phyloP scores from a whole-genome alignment of 2,113 vertebrate species.

The Ophthalmolycus amberensis region DNA sequence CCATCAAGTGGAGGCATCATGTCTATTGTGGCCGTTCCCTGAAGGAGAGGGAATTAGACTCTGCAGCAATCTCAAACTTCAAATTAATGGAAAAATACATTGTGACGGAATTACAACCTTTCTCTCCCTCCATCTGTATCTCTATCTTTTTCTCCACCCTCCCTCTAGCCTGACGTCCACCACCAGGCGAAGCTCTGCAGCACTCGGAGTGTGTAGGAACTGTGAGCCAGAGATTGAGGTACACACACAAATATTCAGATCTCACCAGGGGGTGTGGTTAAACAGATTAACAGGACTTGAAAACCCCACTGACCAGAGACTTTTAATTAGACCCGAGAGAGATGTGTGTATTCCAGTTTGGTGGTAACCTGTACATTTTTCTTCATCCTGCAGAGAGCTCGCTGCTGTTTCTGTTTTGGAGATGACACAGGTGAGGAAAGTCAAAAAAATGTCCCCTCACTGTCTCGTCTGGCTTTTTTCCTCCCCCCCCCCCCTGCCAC shows the following conservation, averaged over 20 bases:
- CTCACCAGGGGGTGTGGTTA: neutral
- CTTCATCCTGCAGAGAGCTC: slow-evolving; percentile 87
- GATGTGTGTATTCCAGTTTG: neutral
- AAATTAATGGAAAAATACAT: slow-evolving; percentile 44
- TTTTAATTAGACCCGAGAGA: neutral
- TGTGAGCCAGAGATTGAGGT: slow-evolving; percentile 90
- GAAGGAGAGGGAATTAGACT: slow-evolving; percentile 40
- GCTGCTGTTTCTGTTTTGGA: slow-evolving; percentile 94
- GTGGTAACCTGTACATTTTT: slow-evolving; percentile 35
- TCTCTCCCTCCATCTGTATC: slow-evolving; percentile 37
- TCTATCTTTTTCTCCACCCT: slow-evolving; percentile 29
- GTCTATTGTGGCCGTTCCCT: slow-evolving; percentile 63
- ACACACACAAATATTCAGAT: slow-evolving; percentile 53
- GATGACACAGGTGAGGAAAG: slow-evolving; percentile 86
- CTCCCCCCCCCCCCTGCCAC: neutral
- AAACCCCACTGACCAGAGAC: neutral
- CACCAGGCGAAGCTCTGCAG: slow-evolving; percentile 93
- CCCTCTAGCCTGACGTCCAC: slow-evolving; percentile 91
- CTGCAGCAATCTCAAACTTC: slow-evolving; percentile 49
- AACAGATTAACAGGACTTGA: neutral
- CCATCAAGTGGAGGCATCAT: slow-evolving; percentile 69
- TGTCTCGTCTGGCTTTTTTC: neutral
- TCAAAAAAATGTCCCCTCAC: neutral
- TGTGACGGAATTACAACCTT: slow-evolving; percentile 36
- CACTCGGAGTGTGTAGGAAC: slow-evolving; percentile 88